These are phyloP conservation scores for Tridacna gigas DNA, from an alignment of 2,888 invertebrate species.

Conservation along the genomic window DNA sequence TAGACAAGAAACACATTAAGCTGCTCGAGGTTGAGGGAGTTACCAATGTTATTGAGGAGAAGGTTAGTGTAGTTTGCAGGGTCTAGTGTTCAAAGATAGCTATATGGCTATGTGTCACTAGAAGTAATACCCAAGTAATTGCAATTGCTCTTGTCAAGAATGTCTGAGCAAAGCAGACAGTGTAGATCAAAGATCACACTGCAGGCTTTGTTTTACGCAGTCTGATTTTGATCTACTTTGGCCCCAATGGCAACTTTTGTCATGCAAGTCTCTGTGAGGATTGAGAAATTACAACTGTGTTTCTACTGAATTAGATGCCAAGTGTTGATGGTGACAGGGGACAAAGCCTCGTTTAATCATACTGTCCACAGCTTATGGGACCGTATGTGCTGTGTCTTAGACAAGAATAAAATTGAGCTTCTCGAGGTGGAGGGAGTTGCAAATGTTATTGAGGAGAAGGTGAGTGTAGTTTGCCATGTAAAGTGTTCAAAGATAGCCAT, in stretches of 20 bases:
- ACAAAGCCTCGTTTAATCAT: constrained; percentile 88
- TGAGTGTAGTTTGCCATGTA: constrained; percentile 80
- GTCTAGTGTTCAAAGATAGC: not conserved
- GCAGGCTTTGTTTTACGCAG: no score
- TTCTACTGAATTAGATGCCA: constrained; percentile 75
- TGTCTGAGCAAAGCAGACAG: no score
- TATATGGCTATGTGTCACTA: no score
- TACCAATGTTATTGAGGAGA: constrained; percentile 94
- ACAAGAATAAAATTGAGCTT: constrained; percentile 93
- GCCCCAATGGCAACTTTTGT: no score
- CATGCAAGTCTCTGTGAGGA: no score
- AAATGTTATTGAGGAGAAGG: constrained; percentile 94
- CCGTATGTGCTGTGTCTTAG: constrained; percentile 83
- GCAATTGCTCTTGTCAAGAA: no score
- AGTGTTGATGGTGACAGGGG: constrained; percentile 90
- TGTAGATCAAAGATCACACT: no score
- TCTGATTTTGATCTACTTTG: no score
- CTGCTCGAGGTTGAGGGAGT: constrained; percentile 93
- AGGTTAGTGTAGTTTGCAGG: constrained; percentile 86
- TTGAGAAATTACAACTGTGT: not conserved
- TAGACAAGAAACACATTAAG: constrained; percentile 92
- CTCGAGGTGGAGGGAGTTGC: constrained; percentile 94
- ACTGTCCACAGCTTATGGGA: constrained; percentile 88
- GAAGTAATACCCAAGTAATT: no score
- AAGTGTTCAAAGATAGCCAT: no score